phyloP scores from a whole-genome alignment of 2,113 vertebrate genomes.

The Eulacestoma nigropectus region DNA sequence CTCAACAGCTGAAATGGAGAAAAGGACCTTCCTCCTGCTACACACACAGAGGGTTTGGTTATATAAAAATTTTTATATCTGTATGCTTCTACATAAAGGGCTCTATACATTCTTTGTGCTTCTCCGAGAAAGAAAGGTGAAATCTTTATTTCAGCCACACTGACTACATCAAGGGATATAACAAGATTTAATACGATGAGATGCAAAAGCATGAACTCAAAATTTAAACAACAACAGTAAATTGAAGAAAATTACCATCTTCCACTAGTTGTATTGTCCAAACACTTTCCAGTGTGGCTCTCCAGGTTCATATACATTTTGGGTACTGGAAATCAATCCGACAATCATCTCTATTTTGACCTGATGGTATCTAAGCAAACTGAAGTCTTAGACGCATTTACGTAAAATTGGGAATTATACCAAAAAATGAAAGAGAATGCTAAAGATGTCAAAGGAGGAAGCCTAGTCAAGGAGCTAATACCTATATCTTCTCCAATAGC shows the following conservation, averaged over 20 bases:
- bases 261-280: not conserved
- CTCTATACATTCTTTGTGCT: not conserved
- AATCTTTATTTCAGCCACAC: not conserved
- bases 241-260: not conserved
- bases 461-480: conserved; percentile 1
- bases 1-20: not conserved
- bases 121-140: not conserved
- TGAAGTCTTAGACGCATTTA: not conserved
- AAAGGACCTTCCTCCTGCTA: not conserved
- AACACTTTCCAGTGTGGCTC: not conserved
- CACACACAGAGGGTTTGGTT: not conserved
- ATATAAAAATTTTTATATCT: not conserved
- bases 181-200: not conserved
- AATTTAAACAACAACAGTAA: not conserved
- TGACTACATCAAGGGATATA: not conserved
- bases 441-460: conserved; percentile 18
- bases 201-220: not conserved
- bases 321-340: not conserved
- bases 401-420: not conserved
- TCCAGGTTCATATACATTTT: not conserved
- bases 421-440: not conserved
- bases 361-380: not conserved
- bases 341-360: not conserved
- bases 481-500: conserved; percentile 23
- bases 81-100: not conserved